Evolutionary conservation across 1,140 invertebrate genomes (phyloP), one percentile per base, ranked within the genome.

Genomic region (Psix sp.): DNA sequence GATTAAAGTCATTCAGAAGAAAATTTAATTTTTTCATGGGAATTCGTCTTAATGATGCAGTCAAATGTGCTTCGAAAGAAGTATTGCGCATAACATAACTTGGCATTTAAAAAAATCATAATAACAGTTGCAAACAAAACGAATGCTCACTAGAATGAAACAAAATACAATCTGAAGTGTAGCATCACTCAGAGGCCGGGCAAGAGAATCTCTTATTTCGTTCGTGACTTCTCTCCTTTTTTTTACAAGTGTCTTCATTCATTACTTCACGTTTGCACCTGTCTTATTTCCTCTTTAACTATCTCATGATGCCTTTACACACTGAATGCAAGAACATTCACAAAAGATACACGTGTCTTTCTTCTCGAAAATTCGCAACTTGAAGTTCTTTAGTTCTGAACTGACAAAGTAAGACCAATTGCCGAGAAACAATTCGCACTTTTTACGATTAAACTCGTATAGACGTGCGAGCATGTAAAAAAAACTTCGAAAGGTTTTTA

Each of bases 261-360:
- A 70, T 75, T 75, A 70, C 59, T 46, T 14, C 43, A 31, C 54
- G 33, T 62, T 70, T 45, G 48, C 62, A 62, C 71, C 71, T 68
- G 63, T 68, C 62, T 68, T 63, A 40, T 67, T 67, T 63, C 59
- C 62, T 62, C 62, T 74, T 73, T 60, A 73, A 66, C 60, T 66
- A 40, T 60, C 42, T 67, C 71, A 51, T 45, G 48, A 57, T 42
- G 36, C 39, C 60, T 66, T 54, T 66, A 52, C 60, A 48, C 70
- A n/a, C 62, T 63, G 62, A 67, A 67, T 54, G 67, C 54, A 73
- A 40, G 54, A 56, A 73, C 54, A 43, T 18, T 36, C 35, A 73
- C 70, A 74, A 74, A 67, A 57, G 62, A 67, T 62, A 74, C 71
- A 74, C 71, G 57, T 74, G 48, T 74, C 71, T 62, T 67, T 67